phyloP scores from a whole-genome alignment of 2,888 invertebrate species.

The Eupeodes luniger region DNA sequence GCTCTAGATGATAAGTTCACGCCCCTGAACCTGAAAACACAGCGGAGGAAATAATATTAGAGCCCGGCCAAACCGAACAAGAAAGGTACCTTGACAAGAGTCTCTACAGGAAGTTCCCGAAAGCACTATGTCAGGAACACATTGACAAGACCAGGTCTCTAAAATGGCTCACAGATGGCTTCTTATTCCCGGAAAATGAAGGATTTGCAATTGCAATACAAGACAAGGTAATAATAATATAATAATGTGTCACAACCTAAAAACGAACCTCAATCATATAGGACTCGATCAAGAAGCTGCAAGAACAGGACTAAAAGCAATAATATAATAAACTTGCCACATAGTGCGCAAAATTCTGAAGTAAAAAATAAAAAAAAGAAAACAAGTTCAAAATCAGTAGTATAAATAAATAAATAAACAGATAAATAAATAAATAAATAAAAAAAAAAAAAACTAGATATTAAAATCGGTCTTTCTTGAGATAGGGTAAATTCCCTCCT shows the following conservation, averaged over 20 bases:
- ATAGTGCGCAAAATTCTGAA: too few species aligned
- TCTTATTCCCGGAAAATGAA: neutral
- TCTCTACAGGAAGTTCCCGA: neutral
- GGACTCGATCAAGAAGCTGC: too few species aligned
- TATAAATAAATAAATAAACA: too few species aligned
- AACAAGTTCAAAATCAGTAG: too few species aligned
- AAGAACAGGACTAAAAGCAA: too few species aligned
- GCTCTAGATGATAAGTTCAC: neutral
- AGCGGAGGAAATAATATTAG: neutral
- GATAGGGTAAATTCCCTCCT: too few species aligned
- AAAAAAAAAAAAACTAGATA: too few species aligned
- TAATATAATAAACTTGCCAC: too few species aligned
- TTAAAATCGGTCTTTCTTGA: too few species aligned
- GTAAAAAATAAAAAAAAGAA: too few species aligned
- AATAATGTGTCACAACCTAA: neutral
- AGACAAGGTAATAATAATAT: neutral
- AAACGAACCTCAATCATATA: too few species aligned
- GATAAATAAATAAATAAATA: too few species aligned
- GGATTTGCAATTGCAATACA: neutral
- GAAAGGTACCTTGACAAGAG: neutral
- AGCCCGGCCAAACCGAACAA: neutral
- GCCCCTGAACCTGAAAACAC: neutral
- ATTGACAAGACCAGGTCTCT: constrained; percentile 3
- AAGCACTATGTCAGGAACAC: neutral
- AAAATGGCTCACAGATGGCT: neutral